Evolutionary conservation across 2,113 vertebrate species (phyloP).

Genomic region (Callipepla squamata): DNA sequence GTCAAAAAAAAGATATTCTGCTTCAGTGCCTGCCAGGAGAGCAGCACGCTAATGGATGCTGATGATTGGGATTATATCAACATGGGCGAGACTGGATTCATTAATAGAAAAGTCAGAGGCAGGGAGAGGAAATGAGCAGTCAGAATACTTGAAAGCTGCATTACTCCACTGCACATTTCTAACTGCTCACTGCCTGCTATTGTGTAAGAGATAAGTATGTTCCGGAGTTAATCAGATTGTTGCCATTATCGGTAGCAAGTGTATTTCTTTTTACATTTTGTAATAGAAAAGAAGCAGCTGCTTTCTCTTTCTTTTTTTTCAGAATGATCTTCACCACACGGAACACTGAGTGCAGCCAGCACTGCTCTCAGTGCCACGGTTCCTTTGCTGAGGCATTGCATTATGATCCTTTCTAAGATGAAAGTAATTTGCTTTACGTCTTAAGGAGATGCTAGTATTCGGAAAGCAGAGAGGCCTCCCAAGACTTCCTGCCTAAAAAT

Average conservation of each 20-base stretch:
- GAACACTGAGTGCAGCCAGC: constrained; percentile 30
- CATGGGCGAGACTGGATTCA: neutral
- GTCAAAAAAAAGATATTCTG: neutral
- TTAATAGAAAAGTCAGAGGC: neutral
- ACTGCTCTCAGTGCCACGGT: constrained; percentile 1
- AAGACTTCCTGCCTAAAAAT: constrained; percentile 22
- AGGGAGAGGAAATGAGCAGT: constrained; percentile 11
- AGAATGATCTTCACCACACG: constrained; percentile 41
- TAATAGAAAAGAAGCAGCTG: constrained; percentile 35
- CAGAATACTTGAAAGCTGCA: constrained; percentile 14
- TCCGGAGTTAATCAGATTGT: constrained; percentile 45
- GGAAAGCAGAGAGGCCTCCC: constrained; percentile 16
- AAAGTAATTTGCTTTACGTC: constrained; percentile 30
- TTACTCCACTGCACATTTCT: neutral
- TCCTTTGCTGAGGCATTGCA: constrained; percentile 8
- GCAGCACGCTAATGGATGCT: neutral
- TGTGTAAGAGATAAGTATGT: neutral
- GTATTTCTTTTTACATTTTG: constrained; percentile 20
- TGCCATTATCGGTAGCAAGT: neutral
- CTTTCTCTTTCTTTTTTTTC: constrained; percentile 27
- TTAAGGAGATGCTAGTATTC: constrained; percentile 7
- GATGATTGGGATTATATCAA: neutral
- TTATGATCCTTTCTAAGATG: constrained; percentile 9
- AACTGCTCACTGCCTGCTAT: neutral
- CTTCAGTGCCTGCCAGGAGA: neutral